Percentiles rank a stretch among this genome's conserved stretches.
phyloP scores from a whole-genome alignment of 2,113 vertebrate genomes.

The Dinomys branickii region DNA sequence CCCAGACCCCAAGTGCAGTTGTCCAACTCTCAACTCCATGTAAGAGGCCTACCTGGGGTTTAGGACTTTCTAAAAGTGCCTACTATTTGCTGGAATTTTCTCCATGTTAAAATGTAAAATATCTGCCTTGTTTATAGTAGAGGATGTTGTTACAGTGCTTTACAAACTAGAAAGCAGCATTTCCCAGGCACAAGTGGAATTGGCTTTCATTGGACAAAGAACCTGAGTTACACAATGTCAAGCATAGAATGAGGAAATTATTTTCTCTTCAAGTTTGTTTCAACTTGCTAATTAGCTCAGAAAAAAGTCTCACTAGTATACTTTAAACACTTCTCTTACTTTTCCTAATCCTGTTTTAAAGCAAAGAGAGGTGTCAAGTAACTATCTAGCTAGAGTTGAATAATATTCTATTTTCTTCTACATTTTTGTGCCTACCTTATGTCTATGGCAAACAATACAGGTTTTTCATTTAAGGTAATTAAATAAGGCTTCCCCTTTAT shows the following conservation, averaged over 20 bases:
- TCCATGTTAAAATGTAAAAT: slow-evolving; percentile 40
- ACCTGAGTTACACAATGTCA: neutral
- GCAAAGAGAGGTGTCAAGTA: neutral
- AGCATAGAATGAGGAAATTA: neutral
- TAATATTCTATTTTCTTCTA: neutral
- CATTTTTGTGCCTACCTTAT: slow-evolving; percentile 3
- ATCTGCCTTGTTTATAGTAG: neutral
- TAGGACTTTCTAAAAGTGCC: slow-evolving; percentile 27
- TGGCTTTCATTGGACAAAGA: neutral
- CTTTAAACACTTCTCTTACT: neutral
- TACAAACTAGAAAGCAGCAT: slow-evolving; percentile 19
- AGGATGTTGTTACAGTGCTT: slow-evolving; percentile 21
- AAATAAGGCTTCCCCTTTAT: neutral
- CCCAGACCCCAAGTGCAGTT: slow-evolving; percentile 30
- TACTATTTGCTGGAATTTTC: slow-evolving; percentile 6
- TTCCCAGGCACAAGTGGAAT: neutral
- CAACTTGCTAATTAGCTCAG: neutral
- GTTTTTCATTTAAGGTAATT: slow-evolving; percentile 23
- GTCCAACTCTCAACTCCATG: slow-evolving; percentile 40
- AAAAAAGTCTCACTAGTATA: slow-evolving; percentile 31
- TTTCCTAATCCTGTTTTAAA: neutral
- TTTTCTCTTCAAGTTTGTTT: neutral
- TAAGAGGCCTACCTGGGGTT: neutral
- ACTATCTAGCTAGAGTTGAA: neutral
- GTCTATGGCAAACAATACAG: neutral